These are phyloP conservation scores for Copidosoma floridanum DNA, from an alignment of 1,140 invertebrate species.

Conservation along the genomic window DNA sequence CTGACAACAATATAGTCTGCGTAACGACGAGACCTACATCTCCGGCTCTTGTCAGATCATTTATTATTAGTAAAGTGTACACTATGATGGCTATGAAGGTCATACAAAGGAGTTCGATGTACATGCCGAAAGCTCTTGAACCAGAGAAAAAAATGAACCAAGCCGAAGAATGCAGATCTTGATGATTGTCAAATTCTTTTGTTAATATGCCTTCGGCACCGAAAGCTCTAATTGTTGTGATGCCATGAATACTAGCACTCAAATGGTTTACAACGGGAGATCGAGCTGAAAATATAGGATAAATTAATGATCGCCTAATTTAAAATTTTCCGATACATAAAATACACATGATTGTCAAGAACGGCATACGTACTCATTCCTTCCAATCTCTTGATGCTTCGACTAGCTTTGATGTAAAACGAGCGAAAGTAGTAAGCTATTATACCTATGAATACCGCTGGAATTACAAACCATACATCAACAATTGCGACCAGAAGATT, in stretches of 20 bases:
- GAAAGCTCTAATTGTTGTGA: constrained; percentile 67
- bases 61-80: constrained; percentile 63
- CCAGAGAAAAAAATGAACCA: constrained; percentile 55
- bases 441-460: constrained; percentile 66
- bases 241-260: constrained; percentile 65
- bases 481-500: constrained; percentile 71
- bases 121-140: constrained; percentile 69
- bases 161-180: constrained; percentile 31
- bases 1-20: constrained; percentile 72
- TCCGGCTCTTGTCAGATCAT: constrained; percentile 47
- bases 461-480: constrained; percentile 72
- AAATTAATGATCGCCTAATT: too few relatives aligned
- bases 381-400: constrained; percentile 84
- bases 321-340: too few relatives aligned
- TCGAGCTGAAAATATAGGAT: constrained; percentile 57
- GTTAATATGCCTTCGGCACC: constrained; percentile 47
- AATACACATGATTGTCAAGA: too few relatives aligned
- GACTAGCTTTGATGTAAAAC: constrained; percentile 77
- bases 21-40: constrained; percentile 77
- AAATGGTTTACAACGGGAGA: constrained; percentile 79
- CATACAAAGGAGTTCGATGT: constrained; percentile 67
- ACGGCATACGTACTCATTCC: constrained; percentile 69
- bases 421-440: constrained; percentile 72
- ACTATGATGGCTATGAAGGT: constrained; percentile 63
- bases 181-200: constrained; percentile 49